Evolutionary conservation across 2,888 invertebrate genomes (phyloP).

Genomic region (Lithophane socia): DNA sequence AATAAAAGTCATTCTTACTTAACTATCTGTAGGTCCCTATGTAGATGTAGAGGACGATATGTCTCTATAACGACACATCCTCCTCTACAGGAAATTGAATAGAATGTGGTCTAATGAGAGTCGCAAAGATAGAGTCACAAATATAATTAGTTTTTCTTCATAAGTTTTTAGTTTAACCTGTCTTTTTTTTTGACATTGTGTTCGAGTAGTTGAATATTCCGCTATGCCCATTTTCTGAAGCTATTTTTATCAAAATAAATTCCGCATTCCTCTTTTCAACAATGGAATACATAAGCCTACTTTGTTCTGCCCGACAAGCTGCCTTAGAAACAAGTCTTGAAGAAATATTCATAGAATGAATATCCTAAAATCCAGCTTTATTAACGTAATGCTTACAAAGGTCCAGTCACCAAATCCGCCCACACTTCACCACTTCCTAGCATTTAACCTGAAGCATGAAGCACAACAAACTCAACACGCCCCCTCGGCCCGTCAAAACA

Average conservation of each 20-base stretch:
- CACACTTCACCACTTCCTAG: background rate
- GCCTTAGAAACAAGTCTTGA: background rate
- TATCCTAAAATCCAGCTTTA: background rate
- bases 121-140: background rate
- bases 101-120: background rate
- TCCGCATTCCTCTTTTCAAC: background rate
- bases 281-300: background rate
- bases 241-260: background rate
- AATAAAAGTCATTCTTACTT: background rate
- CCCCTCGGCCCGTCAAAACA: background rate
- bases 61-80: background rate
- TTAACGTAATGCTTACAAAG: too few relatives aligned
- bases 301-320: background rate
- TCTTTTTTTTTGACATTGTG: background rate
- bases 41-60: background rate
- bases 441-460: background rate
- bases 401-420: background rate
- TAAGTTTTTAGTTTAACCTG: background rate
- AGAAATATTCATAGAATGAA: background rate
- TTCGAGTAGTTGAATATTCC: background rate
- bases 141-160: background rate
- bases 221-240: background rate
- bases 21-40: background rate
- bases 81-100: background rate
- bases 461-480: background rate